These are phyloP conservation scores for Limenitis camilla DNA, from an alignment of 2,888 invertebrate species.

Conservation along the genomic window DNA sequence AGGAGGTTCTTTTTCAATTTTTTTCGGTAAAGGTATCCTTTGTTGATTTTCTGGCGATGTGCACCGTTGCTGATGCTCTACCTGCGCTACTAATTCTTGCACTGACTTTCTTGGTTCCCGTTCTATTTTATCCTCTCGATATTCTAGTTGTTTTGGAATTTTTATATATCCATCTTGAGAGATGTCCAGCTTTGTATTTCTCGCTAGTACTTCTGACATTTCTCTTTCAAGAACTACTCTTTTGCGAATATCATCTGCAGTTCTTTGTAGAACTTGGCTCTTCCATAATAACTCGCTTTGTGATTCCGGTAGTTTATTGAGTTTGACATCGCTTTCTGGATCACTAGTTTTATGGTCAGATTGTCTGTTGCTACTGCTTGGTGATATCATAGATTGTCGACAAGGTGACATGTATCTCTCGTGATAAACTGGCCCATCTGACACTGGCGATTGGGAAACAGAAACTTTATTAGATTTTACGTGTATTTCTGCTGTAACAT, in stretches of 20 bases:
- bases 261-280: slow-evolving; percentile 65
- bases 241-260: slow-evolving; percentile 63
- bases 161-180: slow-evolving; percentile 70
- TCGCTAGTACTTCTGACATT: slow-evolving; percentile 48
- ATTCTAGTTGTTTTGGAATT: slow-evolving; percentile 53
- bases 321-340: slow-evolving; percentile 37
- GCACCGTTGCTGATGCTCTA: slow-evolving; percentile 69
- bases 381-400: slow-evolving; percentile 54
- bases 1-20: slow-evolving; percentile 48
- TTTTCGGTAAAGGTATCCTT: slow-evolving; percentile 47
- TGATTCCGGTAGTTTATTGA: slow-evolving; percentile 30
- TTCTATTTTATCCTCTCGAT: slow-evolving; percentile 38
- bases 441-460: slow-evolving; percentile 57
- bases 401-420: slow-evolving; percentile 51
- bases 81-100: slow-evolving; percentile 77
- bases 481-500: slow-evolving; percentile 66
- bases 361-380: slow-evolving; percentile 39
- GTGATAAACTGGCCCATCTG: slow-evolving; percentile 49
- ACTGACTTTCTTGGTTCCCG: slow-evolving; percentile 72
- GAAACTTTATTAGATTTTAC: slow-evolving; percentile 58
- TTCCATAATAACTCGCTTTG: slow-evolving; percentile 53
- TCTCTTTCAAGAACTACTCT: slow-evolving; percentile 57
- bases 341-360: slow-evolving; percentile 41
- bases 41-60: slow-evolving; percentile 45
- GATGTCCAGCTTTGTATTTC: slow-evolving; percentile 57